Conservation (phyloP, 2,797 vertebrate species). For the Amblyraja radiata region DNA sequence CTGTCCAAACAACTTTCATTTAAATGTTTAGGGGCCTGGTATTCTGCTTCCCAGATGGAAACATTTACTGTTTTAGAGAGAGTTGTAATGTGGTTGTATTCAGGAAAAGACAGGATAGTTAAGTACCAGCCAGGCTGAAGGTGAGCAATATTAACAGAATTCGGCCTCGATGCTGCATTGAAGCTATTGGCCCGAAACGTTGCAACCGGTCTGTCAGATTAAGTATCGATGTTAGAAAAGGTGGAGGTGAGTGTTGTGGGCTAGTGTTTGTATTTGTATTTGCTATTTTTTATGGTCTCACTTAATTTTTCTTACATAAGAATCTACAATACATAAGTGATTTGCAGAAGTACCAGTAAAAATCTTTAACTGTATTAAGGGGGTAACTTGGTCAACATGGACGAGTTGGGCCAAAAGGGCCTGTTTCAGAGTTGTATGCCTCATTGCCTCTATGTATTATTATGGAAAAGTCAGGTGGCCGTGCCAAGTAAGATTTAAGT, state of each 20-base stretch:
- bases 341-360: not conserved
- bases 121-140: not conserved
- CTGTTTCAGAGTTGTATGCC: no score
- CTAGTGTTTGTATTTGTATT: not conserved
- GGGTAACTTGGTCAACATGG: no score
- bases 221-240: not conserved
- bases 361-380: not conserved
- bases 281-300: not conserved
- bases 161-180: not conserved
- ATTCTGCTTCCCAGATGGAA: not conserved
- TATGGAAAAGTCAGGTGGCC: not conserved
- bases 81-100: not conserved
- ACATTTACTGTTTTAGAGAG: not conserved
- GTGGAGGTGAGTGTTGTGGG: not conserved
- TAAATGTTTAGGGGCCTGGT: slow-evolving; percentile 11
- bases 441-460: not conserved
- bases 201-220: no score
- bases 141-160: not conserved
- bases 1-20: not conserved
- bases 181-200: not conserved
- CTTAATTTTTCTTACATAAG: not conserved
- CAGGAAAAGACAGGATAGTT: slow-evolving; percentile 2
- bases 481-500: not conserved
- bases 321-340: not conserved
- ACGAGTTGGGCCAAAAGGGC: no score